Evolutionary conservation across 2,113 vertebrate species (phyloP).

Genomic region (Suricata suricatta): DNA sequence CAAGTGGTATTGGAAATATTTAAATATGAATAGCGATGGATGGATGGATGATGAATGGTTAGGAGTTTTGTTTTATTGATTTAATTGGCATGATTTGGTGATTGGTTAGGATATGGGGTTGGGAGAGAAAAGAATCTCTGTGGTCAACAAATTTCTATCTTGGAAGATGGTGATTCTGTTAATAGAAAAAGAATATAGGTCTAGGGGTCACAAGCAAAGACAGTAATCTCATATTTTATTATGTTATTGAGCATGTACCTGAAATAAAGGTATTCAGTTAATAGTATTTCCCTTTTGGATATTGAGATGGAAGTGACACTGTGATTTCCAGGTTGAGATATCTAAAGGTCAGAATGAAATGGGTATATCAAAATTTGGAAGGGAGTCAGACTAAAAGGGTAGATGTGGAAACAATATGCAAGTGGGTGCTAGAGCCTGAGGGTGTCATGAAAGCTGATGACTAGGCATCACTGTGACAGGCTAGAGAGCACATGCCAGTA

Average conservation of each 20-base stretch:
- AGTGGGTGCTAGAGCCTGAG: not conserved
- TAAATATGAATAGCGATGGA: not conserved
- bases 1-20: not conserved
- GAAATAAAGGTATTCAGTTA: not conserved
- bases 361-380: not conserved
- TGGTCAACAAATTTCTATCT: not conserved
- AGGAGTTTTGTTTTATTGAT: not conserved
- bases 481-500: not conserved
- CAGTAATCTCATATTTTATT: not conserved
- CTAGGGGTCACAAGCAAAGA: not conserved
- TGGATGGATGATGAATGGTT: not conserved
- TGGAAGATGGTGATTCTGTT: not conserved
- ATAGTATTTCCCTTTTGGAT: not conserved
- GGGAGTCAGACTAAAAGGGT: not conserved
- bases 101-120: not conserved
- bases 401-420: not conserved
- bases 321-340: not conserved
- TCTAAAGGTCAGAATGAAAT: not conserved
- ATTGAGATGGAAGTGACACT: not conserved
- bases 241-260: not conserved
- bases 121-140: not conserved
- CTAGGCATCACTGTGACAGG: not conserved
- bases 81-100: not conserved
- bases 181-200: not conserved
- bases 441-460: not conserved